phyloP scores from a whole-genome alignment of 2,888 invertebrate species.

The Microplitis manilae region DNA sequence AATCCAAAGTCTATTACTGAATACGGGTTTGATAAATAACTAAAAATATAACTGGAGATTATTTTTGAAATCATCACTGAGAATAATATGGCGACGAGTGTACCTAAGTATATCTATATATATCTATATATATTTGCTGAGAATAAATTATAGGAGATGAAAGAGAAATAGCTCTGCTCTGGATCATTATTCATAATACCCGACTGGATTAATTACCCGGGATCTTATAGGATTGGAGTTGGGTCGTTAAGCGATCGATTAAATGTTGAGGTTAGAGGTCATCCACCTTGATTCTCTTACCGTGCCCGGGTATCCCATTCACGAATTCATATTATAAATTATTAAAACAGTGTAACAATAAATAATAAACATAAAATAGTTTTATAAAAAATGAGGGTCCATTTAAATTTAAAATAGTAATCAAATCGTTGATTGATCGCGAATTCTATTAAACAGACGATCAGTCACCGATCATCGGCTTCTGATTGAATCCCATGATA shows the following conservation, averaged over 20 bases:
- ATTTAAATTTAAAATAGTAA: conserved; percentile 7
- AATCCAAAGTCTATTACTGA: conserved; percentile 21
- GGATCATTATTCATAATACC: conserved; percentile 42
- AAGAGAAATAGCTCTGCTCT: conserved; percentile 44
- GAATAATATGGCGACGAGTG: conserved; percentile 20
- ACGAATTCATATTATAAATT: conserved; percentile 14
- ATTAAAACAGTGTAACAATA: background rate
- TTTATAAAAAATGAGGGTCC: conserved; percentile 5
- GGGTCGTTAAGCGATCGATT: conserved; percentile 69
- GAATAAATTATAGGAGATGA: conserved; percentile 36
- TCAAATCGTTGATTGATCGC: conserved; percentile 7
- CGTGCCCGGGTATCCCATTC: conserved; percentile 3
- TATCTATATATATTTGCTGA: background rate
- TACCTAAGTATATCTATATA: background rate
- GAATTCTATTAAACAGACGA: conserved; percentile 27
- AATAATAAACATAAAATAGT: conserved; percentile 1
- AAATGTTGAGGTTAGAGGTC: conserved; percentile 64
- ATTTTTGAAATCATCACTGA: conserved; percentile 4
- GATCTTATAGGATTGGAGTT: conserved; percentile 62
- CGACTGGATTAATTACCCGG: conserved; percentile 67
- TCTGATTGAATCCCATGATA: conserved; percentile 32
- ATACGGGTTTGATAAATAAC: background rate
- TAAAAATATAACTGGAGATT: background rate
- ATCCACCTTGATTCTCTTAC: conserved; percentile 46
- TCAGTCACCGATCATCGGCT: conserved; percentile 34